These are phyloP conservation scores for Cheracebus regulus DNA, from an alignment of 2,797 vertebrate species.

Conservation along the genomic window DNA sequence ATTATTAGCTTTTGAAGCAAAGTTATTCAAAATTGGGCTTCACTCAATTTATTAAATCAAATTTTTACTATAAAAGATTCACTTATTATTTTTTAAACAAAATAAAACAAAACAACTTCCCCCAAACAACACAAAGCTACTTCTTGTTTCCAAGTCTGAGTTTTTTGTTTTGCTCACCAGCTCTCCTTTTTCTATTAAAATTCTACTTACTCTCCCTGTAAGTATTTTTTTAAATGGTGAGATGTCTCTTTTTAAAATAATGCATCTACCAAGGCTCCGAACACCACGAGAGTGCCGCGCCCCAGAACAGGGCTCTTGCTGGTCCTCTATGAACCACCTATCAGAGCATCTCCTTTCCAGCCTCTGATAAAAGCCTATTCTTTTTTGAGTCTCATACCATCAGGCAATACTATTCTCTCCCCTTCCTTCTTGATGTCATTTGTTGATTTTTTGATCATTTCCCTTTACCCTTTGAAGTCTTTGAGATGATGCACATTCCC, in stretches of 20 bases:
- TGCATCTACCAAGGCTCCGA: neutral
- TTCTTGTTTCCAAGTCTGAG: neutral
- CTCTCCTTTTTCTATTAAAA: neutral
- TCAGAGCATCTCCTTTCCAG: neutral
- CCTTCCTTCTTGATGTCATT: neutral
- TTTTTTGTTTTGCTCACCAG: neutral
- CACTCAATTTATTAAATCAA: neutral
- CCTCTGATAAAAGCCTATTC: neutral
- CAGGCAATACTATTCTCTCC: neutral
- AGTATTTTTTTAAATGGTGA: neutral
- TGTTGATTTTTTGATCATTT: neutral
- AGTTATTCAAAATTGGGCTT: neutral
- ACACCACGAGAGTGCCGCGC: neutral
- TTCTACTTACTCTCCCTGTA: neutral
- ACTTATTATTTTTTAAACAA: neutral
- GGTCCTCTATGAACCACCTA: neutral
- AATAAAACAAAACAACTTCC: neutral
- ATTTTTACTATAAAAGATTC: neutral
- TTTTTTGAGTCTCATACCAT: neutral
- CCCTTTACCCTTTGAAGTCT: neutral
- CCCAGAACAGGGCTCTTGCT: neutral
- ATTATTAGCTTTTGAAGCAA: neutral
- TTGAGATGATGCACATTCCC: neutral
- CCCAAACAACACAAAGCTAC: neutral
- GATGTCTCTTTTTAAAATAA: neutral